Evolutionary conservation across 2,797 vertebrate genomes (phyloP), one percentile per base, ranked within the genome.

Genomic region (Cuculus canorus): DNA sequence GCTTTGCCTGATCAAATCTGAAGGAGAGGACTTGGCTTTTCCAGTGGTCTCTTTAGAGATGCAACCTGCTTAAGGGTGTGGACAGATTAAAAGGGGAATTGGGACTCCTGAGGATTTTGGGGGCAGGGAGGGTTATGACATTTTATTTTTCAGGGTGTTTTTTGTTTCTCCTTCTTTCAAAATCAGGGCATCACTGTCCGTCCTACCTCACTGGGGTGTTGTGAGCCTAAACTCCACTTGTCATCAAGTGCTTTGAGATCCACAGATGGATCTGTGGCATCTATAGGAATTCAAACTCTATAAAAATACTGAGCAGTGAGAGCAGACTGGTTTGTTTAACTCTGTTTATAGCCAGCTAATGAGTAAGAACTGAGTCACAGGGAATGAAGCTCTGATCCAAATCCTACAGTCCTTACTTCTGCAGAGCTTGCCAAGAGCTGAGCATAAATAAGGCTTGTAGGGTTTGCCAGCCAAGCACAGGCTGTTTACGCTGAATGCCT

Each of bases 291-390:
- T 94, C 39, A 82, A 71, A 52, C 37, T 61, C 22, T 8, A 2
- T 59, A 35, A 61, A 60, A 75, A 33, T 60, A 35, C 75, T 68
- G 88, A 91, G 83, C 0, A 0, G 69, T 68, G 65, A 82, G 76
- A 92, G 83, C 4, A 24, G 86, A 54, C 81, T 75, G 61, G 37
- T 90, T 84, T 92, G 80, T 96, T 95, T 89, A 80, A 75, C 39
- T 92, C 61, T 88, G 88, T 92, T 93, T 85, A 45, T 86, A 95
- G 86, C 81, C 86, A 92, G 96, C 68, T 95, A 61, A 88, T 95
- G 93, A 95, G 79, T 93, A 95, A 96, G 96, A 92, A 61, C 75
- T 30, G 8, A 92, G 88, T 95, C 90, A 84, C 47, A 70, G 65
- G 71, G 92, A 95, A 90, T 0, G 1, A 73, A 79, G 61, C 93